Conservation (phyloP, 1,140 invertebrate genomes). For the Vanessa atalanta region DNA sequence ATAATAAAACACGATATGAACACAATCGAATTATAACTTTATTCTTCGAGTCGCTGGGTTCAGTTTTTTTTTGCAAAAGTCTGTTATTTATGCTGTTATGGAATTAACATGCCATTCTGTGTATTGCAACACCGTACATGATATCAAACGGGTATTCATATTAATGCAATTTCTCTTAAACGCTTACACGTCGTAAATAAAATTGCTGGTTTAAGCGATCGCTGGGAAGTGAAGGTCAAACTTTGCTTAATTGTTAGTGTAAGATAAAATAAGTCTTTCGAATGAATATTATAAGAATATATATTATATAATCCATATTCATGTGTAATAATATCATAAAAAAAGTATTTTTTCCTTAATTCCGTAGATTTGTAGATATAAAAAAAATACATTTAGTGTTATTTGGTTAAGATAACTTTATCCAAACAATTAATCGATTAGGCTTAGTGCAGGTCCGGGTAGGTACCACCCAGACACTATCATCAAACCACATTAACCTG, state of each 20-base stretch:
- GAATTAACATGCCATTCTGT: slow-evolving; percentile 51
- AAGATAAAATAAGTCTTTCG: not conserved
- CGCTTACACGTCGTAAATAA: slow-evolving; percentile 80
- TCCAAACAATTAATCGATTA: no score
- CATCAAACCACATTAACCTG: no score
- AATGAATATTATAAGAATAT: not conserved
- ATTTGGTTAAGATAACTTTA: no score
- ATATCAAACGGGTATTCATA: slow-evolving; percentile 79
- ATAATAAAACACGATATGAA: slow-evolving; percentile 44
- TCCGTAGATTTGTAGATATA: no score
- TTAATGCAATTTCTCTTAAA: slow-evolving; percentile 81
- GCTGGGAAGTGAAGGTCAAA: slow-evolving; percentile 57
- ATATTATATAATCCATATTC: no score
- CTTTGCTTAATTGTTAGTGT: slow-evolving; percentile 23
- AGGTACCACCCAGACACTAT: no score
- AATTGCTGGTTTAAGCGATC: slow-evolving; percentile 70
- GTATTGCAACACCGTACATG: slow-evolving; percentile 77
- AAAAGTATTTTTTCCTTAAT: no score
- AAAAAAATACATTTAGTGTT: no score
- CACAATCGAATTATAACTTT: slow-evolving; percentile 57
- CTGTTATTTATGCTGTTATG: slow-evolving; percentile 46
- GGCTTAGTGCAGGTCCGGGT: no score
- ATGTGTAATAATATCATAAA: no score
- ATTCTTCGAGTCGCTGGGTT: slow-evolving; percentile 44
- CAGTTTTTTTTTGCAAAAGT: slow-evolving; percentile 42